Percentiles rank a stretch among this genome's conserved stretches.
These are phyloP conservation scores for Drosophila nigricruria DNA, from an alignment of 2,888 invertebrate species.

Conservation along the genomic window DNA sequence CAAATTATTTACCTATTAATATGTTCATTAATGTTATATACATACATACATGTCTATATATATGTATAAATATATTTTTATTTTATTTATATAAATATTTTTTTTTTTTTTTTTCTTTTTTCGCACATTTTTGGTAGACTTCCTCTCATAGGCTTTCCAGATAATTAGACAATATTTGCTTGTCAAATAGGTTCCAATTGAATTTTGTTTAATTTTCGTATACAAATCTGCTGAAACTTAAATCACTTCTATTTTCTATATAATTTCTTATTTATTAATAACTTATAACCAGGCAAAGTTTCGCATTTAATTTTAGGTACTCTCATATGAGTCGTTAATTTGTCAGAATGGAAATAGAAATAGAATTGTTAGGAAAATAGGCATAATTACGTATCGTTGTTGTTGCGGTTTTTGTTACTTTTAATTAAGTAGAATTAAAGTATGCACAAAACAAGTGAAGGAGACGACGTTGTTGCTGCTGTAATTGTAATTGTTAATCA, in stretches of 20 bases:
- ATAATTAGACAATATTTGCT: not conserved
- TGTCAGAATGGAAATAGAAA: not conserved
- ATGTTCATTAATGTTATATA: not conserved
- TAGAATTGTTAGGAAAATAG: not conserved
- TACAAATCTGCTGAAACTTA: not conserved
- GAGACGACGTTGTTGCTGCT: constrained; percentile 24
- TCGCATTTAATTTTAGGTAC: not conserved
- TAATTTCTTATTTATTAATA: not conserved
- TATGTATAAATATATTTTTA: not conserved
- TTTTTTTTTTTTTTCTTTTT: not conserved
- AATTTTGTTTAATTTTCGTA: not conserved
- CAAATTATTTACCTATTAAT: not conserved
- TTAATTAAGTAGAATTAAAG: not conserved
- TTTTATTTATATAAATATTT: not conserved
- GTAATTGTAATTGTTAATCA: constrained; percentile 39
- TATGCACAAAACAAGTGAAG: constrained; percentile 18
- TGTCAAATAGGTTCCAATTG: not conserved
- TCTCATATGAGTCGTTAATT: not conserved
- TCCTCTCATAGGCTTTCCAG: not conserved
- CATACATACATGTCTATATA: too few species aligned
- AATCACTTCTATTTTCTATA: not conserved
- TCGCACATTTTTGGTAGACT: not conserved
- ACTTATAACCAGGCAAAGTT: not conserved
- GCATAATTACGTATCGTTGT: not conserved
- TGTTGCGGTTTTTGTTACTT: constrained; percentile 6